Base-by-base conservation (phyloP, 2,113 vertebrate species). In the Limanda limanda region DNA sequence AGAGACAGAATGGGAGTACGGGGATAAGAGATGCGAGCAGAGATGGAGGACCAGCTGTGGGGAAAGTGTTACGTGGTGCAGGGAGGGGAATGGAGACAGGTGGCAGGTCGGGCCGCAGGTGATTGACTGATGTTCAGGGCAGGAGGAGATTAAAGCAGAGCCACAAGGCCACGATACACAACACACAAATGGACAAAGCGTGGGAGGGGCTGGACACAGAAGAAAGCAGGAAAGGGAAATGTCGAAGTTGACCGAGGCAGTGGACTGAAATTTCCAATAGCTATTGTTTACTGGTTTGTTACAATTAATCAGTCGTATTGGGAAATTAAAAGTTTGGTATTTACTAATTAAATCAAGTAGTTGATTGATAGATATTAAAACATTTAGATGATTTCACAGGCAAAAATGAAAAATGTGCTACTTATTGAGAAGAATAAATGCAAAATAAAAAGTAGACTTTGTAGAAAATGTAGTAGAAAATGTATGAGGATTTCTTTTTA, bases 101-200 rank as follows among this genome's bases (percentile, higher is more conserved):
- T 82, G 85, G 78, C 86, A 89, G 82, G 76, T 69, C 31, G 82
- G 68, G 70, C 76, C 66, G 52, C 79, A 58, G 76, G 75, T 87
- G 86, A 92, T 58, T 87, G 87, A 93, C 77, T 73, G 86, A 86
- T 86, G 88, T 83, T 83, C 69, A 23, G 78, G 78, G 63, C 78
- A 58, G 78, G 68, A 63, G 59, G 74, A 91, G 88, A 92, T 93
- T 88, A 89, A 90, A 92, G 84, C 59, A 17, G 70, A 86, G 76
- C 79, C 84, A 76, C 47, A 68, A 82, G 71, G 85, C 71, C 79
- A 61, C 51, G 71, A 58, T 23, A 61, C 68, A 86, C 85, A 83
- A 76, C 79, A 75, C 71, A 71, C 51, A 60, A 17, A 74, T 55
- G 12, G 31, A 67, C 55, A 54, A 14, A 25, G 21, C 2, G 17